Base-by-base conservation (phyloP, 2,113 vertebrate genomes). In the Charadrius vociferus region DNA sequence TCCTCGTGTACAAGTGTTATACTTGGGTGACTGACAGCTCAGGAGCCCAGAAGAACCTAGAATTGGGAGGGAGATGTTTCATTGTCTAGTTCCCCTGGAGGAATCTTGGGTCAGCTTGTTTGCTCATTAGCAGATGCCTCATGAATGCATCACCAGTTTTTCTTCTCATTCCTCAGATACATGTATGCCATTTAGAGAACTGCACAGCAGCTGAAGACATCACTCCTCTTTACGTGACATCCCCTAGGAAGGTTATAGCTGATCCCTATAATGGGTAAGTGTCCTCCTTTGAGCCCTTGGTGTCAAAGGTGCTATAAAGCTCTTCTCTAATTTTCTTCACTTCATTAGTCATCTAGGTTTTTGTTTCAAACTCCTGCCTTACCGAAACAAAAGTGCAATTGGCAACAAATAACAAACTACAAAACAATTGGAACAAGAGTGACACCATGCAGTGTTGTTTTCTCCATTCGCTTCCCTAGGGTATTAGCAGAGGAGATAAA, bases 241-340 rank as follows among this genome's bases (percentile, higher is more conserved):
- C 97, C n/a, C 98, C 97, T 88, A 95, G 73, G 72, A 98, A 98
- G 95, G 82, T 98, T 86, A 86, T 97, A 90, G 98, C 89, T 88
- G 98, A 99, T 97, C 97, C 98, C 6, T 98, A 98, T 74, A 98
- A 98, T 65, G 98, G 98, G 98, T 98, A 92, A 97, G 98, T 63
- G 68, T 84, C 27, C 45, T 81, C 20, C 56, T 81, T 66, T 85
- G 61, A 50, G 37, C n/a, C 21, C 17, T 66, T 85, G 16, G 39
- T 93, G 73, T 71, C 91, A 95, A 92, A 77, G 66, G 58, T 82
- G 36, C 53, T 80, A 9, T 85, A 93, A 81, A 87, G 32, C 45
- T 87, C 18, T 41, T 88, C 41, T 77, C 49, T 79, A 14, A 73
- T 90, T 73, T 72, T 90, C 53, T 89, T 66, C 67, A 43, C 36